Percentiles rank a stretch among this genome's conserved stretches.
Evolutionary conservation across 2,113 vertebrate genomes (phyloP).

Genomic region (Lepus europaeus): DNA sequence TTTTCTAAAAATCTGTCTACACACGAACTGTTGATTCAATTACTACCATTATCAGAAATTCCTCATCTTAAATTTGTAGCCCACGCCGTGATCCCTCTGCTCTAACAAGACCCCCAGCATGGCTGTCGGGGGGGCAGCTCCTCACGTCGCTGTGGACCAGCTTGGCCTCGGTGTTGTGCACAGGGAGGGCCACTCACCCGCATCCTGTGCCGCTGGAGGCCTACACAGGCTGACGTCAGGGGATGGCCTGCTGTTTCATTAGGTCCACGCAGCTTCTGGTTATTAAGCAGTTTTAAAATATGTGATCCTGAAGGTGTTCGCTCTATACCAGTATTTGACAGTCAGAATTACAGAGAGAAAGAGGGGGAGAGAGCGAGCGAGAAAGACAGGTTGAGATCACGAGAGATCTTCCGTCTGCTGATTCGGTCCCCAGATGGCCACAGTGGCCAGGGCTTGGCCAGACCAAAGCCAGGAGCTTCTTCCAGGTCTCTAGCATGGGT

Average conservation of each 20-base stretch:
- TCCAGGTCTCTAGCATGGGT: too few species aligned
- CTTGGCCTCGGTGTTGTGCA: fast-evolving
- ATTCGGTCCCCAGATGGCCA: too few species aligned
- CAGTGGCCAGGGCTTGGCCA: too few species aligned
- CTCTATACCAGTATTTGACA: neutral
- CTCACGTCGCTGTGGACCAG: too few species aligned
- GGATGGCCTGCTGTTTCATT: neutral
- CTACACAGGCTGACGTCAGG: neutral
- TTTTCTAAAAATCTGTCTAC: too few species aligned
- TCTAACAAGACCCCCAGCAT: neutral
- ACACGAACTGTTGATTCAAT: neutral
- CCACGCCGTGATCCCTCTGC: neutral
- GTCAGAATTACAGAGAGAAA: too few species aligned
- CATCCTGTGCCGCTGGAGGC: neutral
- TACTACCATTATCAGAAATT: neutral
- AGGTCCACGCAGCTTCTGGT: neutral
- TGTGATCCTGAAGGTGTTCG: neutral
- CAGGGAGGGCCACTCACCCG: neutral
- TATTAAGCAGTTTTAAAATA: neutral
- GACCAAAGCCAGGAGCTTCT: too few species aligned
- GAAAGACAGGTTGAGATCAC: too few species aligned
- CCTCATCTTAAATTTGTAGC: neutral
- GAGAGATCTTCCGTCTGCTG: too few species aligned
- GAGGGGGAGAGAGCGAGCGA: too few species aligned
- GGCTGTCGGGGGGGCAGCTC: neutral